A percentile compares a stretch with the other conserved stretches of the same genome.
phyloP scores from a whole-genome alignment of 2,113 vertebrate species.

The Menura novaehollandiae region DNA sequence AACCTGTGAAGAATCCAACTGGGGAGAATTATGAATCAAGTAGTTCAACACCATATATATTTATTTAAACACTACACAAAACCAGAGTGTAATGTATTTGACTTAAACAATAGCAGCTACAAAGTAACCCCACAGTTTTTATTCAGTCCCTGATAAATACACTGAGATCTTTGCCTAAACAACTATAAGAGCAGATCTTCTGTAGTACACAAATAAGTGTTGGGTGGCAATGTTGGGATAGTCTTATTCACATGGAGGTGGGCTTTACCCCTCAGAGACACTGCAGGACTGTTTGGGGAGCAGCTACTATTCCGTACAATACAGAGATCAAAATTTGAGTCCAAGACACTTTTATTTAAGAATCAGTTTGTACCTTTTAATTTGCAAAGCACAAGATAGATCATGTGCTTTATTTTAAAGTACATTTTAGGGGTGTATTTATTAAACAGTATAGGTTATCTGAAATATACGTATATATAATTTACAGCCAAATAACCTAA shows the following conservation, averaged over 20 bases:
- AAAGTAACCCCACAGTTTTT: neutral
- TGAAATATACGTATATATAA: neutral
- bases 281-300: neutral
- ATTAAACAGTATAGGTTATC: neutral
- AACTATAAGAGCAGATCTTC: neutral
- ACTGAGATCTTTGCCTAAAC: neutral
- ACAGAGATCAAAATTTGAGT: neutral
- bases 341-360: neutral
- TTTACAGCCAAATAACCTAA: neutral
- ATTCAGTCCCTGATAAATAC: neutral
- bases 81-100: neutral
- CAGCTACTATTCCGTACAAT: neutral
- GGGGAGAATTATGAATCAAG: neutral
- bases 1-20: neutral
- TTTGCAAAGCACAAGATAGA: neutral
- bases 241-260: neutral
- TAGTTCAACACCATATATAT: neutral
- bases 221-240: neutral
- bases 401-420: neutral
- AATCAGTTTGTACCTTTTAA: neutral
- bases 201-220: neutral
- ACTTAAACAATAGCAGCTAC: neutral
- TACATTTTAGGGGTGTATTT: neutral
- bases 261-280: neutral
- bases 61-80: neutral